Percentiles rank a stretch among this genome's conserved stretches.
phyloP scores from a whole-genome alignment of 2,888 invertebrate genomes.

The Caenorhabditis sp. region DNA sequence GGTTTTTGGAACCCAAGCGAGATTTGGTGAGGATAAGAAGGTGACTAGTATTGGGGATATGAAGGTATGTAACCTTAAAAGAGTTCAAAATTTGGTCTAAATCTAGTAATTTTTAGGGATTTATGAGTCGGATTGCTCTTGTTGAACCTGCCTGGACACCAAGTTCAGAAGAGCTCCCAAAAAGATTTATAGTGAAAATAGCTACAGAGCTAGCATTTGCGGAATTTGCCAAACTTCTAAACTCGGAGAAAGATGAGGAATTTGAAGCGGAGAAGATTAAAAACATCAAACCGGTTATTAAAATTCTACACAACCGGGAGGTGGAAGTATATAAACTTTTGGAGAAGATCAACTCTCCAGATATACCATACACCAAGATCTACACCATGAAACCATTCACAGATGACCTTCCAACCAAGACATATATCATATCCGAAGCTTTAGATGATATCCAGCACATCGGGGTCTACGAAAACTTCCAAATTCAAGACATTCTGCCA shows the following conservation, averaged over 20 bases:
- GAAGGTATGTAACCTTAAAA: slow-evolving; percentile 20
- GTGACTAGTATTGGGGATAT: slow-evolving; percentile 36
- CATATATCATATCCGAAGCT: slow-evolving; percentile 26
- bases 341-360: slow-evolving; percentile 13
- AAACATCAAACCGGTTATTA: slow-evolving; percentile 10
- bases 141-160: slow-evolving; percentile 29
- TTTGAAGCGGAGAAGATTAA: slow-evolving; percentile 13
- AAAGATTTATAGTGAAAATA: slow-evolving; percentile 32
- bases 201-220: slow-evolving; percentile 22
- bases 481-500: slow-evolving; percentile 23
- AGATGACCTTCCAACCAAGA: slow-evolving; percentile 21
- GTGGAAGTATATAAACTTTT: slow-evolving; percentile 20
- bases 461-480: slow-evolving; percentile 16
- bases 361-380: slow-evolving; percentile 22
- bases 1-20: slow-evolving; percentile 16
- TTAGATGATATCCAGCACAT: slow-evolving; percentile 12
- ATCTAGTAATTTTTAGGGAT: slow-evolving; percentile 24
- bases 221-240: slow-evolving; percentile 22
- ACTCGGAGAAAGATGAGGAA: slow-evolving; percentile 2
- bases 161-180: slow-evolving; percentile 14
- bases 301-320: slow-evolving; percentile 32
- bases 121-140: slow-evolving; percentile 34
- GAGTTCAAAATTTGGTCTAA: neutral
- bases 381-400: slow-evolving; percentile 17
- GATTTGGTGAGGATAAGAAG: slow-evolving; percentile 28